Evolutionary conservation across 1,140 invertebrate genomes (phyloP), one percentile per base, ranked within the genome.

Genomic region (Neotoxoptera formosana): DNA sequence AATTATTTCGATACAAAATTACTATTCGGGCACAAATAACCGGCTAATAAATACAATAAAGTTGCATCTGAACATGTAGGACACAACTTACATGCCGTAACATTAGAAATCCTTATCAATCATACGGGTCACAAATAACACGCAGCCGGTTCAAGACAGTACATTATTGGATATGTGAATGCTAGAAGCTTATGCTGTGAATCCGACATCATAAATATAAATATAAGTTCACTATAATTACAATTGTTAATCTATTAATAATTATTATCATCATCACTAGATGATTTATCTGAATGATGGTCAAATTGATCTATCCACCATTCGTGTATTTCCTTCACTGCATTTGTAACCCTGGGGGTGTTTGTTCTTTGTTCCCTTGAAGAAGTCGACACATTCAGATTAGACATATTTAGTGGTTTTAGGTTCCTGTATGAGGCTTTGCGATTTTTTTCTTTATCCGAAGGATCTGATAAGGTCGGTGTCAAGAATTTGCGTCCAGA

Each of bases 381-480:
- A 81, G 90, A 84, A 53, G 91, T 48, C 6, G 81, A 86, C 25
- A 83, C 83, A 56, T 93, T 93, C 6, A 86, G 11, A 93, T 94
- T 84, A 14, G 89, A 86, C 84, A 92, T 88, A 76, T 94, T 92
- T 21, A 87, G 86, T 51, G 91, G 81, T 47, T 90, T 83, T 45
- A 90, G 53, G n/a, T 76, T 92, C 25, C 83, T 91, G 30, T 92
- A 92, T 0, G 90, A 76, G 7, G 81, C 67, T 56, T 83, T 93
- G 41, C 76, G 83, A 48, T 91, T 91, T n/a, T 45, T 92, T 92
- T 92, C 91, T 81, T 91, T 91, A 47, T 91, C 96, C 90, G 97
- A 97, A 45, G 97, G 97, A 96, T 98, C 98, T 84, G 98, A 98
- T 83, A 98, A 95, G 0, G 98, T 98, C 45, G 98, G 98, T 30